These are phyloP conservation scores for Cheumatopsyche charites DNA, from an alignment of 1,140 invertebrate species.

Conservation along the genomic window DNA sequence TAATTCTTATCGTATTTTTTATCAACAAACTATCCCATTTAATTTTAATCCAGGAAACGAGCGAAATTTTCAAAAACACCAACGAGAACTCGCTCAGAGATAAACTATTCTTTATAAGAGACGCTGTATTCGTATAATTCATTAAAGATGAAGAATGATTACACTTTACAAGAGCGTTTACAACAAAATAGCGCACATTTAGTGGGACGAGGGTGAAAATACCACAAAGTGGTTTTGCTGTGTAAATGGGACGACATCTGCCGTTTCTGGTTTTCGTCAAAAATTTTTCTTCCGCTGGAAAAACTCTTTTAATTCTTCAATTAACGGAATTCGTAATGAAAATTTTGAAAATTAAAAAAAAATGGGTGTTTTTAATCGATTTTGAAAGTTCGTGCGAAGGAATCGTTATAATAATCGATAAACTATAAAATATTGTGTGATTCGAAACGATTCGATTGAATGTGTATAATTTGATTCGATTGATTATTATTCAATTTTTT, in stretches of 20 bases:
- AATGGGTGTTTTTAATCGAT: no score
- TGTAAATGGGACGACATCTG: conserved; percentile 20
- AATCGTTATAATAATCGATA: neutral
- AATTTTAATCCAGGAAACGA: no score
- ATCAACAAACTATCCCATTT: no score
- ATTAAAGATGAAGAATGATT: conserved; percentile 12
- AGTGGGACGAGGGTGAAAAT: neutral
- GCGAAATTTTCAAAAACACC: no score
- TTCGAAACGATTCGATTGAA: conserved; percentile 1
- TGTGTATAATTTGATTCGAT: neutral
- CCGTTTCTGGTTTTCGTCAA: conserved; percentile 26
- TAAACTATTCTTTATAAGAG: no score
- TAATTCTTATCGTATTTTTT: no score
- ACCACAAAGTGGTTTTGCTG: conserved; percentile 10
- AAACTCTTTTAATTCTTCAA: conserved; percentile 3
- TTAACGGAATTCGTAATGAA: neutral
- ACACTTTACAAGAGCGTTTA: conserved; percentile 13
- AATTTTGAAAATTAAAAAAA: neutral
- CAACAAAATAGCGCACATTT: conserved; percentile 21
- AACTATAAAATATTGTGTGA: neutral
- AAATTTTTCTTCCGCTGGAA: conserved; percentile 14
- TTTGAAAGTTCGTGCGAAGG: neutral
- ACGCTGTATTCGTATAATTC: no score
- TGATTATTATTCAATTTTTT: neutral
- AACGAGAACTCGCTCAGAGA: no score